Percentiles rank a stretch among this genome's conserved stretches.
phyloP scores from a whole-genome alignment of 2,797 vertebrate species.

The Melopsittacus undulatus region DNA sequence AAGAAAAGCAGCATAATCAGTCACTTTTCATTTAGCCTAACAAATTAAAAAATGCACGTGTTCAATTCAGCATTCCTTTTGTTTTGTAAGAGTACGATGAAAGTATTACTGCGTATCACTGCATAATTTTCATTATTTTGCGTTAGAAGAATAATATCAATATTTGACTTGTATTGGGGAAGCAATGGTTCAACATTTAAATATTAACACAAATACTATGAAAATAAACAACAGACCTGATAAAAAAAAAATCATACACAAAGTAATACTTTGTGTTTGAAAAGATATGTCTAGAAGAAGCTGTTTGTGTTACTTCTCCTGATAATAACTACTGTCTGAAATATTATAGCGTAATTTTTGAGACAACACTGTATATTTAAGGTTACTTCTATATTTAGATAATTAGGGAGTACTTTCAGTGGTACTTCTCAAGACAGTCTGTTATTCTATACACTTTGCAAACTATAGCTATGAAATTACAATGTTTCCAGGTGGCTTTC shows the following conservation, averaged over 20 bases:
- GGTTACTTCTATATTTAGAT: background rate
- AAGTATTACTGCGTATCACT: background rate
- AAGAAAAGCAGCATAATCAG: background rate
- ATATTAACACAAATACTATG: background rate
- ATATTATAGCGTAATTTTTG: background rate
- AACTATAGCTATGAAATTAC: background rate
- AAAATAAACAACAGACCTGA: background rate
- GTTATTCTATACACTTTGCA: background rate
- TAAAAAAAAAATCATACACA: background rate
- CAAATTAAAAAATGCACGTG: background rate
- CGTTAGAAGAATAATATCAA: background rate
- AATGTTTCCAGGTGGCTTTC: background rate
- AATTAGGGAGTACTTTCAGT: background rate
- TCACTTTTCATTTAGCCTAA: background rate
- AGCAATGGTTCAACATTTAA: background rate
- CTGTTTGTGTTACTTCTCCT: background rate
- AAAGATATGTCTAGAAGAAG: background rate
- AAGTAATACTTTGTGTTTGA: background rate
- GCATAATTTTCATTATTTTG: background rate
- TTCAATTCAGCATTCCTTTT: background rate
- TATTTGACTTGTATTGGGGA: background rate
- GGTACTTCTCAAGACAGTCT: background rate
- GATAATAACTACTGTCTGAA: background rate
- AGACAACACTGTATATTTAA: background rate
- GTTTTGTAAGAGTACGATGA: background rate